Evolutionary conservation across 2,113 vertebrate species (phyloP).

Genomic region (Bothrops jararaca): DNA sequence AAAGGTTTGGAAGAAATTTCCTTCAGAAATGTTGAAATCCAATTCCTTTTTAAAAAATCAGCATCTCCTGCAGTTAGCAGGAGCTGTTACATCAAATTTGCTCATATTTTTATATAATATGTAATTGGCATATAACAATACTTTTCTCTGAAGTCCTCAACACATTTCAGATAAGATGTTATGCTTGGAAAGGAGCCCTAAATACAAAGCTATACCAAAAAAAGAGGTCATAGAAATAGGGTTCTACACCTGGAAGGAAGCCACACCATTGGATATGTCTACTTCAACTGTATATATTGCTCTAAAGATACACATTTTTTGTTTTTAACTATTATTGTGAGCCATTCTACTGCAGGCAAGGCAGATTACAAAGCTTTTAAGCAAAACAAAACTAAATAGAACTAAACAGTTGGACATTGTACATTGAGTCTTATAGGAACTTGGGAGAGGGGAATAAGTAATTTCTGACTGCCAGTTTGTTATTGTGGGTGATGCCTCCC

Average conservation of each 20-base stretch:
- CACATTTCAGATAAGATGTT: neutral
- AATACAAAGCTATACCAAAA: neutral
- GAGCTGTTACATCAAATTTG: neutral
- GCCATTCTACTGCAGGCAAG: neutral
- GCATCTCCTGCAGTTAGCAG: neutral
- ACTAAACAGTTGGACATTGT: neutral
- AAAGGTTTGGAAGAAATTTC: neutral
- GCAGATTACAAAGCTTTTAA: neutral
- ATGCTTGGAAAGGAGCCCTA: neutral
- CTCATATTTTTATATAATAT: neutral
- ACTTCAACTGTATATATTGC: neutral
- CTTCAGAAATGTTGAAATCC: neutral
- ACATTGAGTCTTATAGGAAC: neutral
- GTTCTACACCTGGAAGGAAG: slow-evolving; percentile 8
- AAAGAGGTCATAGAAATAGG: neutral
- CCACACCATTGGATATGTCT: neutral
- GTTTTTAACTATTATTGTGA: neutral
- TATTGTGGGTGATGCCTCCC: too few relatives aligned
- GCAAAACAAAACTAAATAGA: neutral
- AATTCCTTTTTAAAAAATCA: neutral
- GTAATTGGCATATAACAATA: neutral
- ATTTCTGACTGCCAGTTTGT: neutral
- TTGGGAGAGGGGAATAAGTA: neutral
- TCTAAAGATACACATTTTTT: neutral
- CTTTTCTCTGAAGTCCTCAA: neutral